Conservation (phyloP, 2,888 invertebrate genomes). For the Octodonta nipae region DNA sequence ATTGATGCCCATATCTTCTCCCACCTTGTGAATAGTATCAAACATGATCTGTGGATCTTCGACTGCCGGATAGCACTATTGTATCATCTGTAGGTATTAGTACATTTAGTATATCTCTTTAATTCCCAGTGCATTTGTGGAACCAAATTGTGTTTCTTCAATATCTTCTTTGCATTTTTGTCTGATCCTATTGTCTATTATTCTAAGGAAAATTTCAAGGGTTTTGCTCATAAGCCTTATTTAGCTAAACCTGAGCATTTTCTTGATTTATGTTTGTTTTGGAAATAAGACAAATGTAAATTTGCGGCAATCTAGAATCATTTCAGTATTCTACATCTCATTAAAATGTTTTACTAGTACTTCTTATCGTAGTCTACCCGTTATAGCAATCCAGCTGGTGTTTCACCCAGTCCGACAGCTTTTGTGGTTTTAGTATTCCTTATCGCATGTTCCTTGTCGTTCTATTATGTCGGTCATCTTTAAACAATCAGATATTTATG, state of each 20-base stretch:
- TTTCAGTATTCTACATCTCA: not conserved
- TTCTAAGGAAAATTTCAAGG: not conserved
- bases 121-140: not conserved
- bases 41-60: too few relatives aligned
- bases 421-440: too few relatives aligned
- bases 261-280: not conserved
- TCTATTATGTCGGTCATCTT: too few relatives aligned
- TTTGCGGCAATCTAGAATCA: not conserved
- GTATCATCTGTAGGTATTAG: too few relatives aligned
- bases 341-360: not conserved
- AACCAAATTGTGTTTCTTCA: not conserved
- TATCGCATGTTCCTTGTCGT: too few relatives aligned
- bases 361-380: not conserved
- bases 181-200: not conserved
- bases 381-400: slow-evolving; percentile 1
- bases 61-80: too few relatives aligned
- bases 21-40: too few relatives aligned
- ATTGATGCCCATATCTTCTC: too few relatives aligned
- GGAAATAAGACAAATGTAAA: not conserved
- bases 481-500: too few relatives aligned
- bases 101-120: too few relatives aligned
- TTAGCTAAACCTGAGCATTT: not conserved
- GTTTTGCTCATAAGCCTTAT: not conserved
- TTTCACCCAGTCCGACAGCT: not conserved
- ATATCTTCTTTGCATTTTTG: not conserved